These are phyloP conservation scores for Vanessa atalanta DNA, from an alignment of 1,140 invertebrate genomes.

Conservation along the genomic window DNA sequence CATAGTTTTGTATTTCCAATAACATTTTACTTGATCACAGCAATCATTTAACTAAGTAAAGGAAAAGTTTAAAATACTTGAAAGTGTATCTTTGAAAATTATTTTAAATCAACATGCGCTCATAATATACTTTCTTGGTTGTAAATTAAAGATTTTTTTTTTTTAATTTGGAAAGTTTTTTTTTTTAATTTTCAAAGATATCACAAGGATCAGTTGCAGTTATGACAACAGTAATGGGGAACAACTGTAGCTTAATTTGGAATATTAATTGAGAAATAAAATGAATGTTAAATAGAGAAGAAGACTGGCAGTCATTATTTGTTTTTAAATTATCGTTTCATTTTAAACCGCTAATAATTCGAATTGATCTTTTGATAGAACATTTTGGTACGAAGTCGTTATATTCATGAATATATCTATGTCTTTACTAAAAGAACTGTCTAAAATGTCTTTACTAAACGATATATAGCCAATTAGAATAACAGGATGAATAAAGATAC, in stretches of 20 bases:
- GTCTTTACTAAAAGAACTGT: no score
- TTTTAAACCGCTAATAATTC: no score
- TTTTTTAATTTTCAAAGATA: conserved; percentile 25
- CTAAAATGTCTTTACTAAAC: no score
- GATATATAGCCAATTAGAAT: no score
- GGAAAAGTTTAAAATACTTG: conserved; percentile 35
- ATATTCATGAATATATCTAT: no score
- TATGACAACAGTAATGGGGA: conserved; percentile 22
- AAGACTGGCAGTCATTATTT: conserved; percentile 22
- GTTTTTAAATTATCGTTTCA: neutral
- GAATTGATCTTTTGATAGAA: no score
- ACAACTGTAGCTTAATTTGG: conserved; percentile 26
- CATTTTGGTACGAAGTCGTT: no score
- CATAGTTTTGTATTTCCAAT: neutral
- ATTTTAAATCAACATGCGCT: neutral
- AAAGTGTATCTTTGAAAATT: conserved; percentile 14
- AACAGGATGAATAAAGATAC: no score
- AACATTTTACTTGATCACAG: neutral
- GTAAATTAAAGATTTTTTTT: neutral
- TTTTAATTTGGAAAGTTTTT: neutral
- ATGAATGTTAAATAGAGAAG: conserved; percentile 34
- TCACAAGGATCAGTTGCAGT: conserved; percentile 7
- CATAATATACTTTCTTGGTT: neutral
- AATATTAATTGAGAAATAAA: conserved; percentile 30
- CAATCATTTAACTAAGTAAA: neutral